Evolutionary conservation across 2,888 invertebrate species (phyloP), one percentile per base, ranked within the genome.

Genomic region (Calliphora vomitoria): DNA sequence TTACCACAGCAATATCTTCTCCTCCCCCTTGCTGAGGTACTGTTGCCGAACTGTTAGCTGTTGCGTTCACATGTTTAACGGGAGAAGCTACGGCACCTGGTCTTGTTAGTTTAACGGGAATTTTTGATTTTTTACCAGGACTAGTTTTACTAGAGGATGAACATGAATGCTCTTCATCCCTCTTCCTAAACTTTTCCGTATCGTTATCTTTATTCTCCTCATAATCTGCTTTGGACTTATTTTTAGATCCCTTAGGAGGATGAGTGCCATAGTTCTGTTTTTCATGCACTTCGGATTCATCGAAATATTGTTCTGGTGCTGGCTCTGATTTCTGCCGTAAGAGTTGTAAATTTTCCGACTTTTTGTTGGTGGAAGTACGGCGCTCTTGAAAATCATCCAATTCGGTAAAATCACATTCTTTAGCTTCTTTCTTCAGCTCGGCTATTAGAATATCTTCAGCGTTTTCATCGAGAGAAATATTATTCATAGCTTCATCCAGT

Each of bases 81-180:
- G 95, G 91, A 15, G 94, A 94, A 0, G 95, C 94, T 47, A 94
- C 94, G 0, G 94, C 82, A 47, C 88, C 87, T 15, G 90, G 86
- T 20, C 93, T 91, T 10, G 91, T 91, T 0, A 91, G 90, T 64
- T 92, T 93, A 0, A 93, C 91, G 8, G 94, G 94, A 81, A 94
- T 94, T 88, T 94, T 94, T 0, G 94, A 94, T 89, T 94, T 94
- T 69, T 92, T 93, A 2, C 92, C 91, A n/a, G 93, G 94, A 89
- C 93, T 94, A 66, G 91, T 91, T 81, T 94, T 93, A 31, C 58
- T 87, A 4, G 84, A 66, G 4, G 88, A 82, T 4, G 90, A 88
- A 3, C 89, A 89, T 0, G 90, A 89, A 8, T 86, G 88, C 47
- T 89, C 90, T 47, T 90, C 90, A 81, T 88, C 82, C 6, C 47